phyloP scores from a whole-genome alignment of 1,140 invertebrate genomes.

The Drosophila biarmipes region DNA sequence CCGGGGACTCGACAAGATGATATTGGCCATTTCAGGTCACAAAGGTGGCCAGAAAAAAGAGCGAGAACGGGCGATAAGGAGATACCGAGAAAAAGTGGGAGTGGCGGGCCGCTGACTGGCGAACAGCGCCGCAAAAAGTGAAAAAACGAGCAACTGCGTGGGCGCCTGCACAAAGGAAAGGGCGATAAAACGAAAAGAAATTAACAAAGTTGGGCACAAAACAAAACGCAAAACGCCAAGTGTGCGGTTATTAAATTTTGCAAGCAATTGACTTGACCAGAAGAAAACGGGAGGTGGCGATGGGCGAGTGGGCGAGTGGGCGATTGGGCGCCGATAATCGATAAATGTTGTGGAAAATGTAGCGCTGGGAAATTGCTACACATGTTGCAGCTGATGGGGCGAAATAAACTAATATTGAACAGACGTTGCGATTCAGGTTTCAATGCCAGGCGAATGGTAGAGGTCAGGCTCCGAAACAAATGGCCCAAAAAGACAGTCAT shows the following conservation, averaged over 20 bases:
- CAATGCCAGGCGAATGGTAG: conserved; percentile 32
- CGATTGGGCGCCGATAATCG: conserved; percentile 62
- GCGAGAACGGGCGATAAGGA: conserved; percentile 5
- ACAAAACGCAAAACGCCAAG: conserved; percentile 55
- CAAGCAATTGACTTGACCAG: conserved; percentile 72
- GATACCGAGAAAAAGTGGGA: conserved; percentile 16
- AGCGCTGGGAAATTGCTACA: conserved; percentile 68
- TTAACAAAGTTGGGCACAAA: conserved; percentile 51
- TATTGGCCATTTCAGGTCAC: conserved; percentile 43
- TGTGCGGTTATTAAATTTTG: conserved; percentile 69
- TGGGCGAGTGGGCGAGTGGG: conserved; percentile 21
- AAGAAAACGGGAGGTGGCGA: conserved; percentile 8
- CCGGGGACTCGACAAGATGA: conserved; percentile 22
- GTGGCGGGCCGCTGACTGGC: conserved; percentile 13
- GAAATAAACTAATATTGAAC: conserved; percentile 51
- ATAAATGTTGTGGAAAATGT: conserved; percentile 76
- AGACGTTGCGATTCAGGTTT: conserved; percentile 33
- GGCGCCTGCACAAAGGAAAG: conserved; percentile 16
- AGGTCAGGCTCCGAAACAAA: conserved; percentile 25
- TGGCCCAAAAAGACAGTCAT: neutral
- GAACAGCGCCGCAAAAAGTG: conserved; percentile 22
- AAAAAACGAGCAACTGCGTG: conserved; percentile 54
- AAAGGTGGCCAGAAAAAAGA: conserved; percentile 18
- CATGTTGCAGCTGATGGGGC: conserved; percentile 65
- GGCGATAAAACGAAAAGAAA: conserved; percentile 39